Base-by-base conservation (phyloP, 2,797 vertebrate genomes). In the Typhlichthys eigenmanni region DNA sequence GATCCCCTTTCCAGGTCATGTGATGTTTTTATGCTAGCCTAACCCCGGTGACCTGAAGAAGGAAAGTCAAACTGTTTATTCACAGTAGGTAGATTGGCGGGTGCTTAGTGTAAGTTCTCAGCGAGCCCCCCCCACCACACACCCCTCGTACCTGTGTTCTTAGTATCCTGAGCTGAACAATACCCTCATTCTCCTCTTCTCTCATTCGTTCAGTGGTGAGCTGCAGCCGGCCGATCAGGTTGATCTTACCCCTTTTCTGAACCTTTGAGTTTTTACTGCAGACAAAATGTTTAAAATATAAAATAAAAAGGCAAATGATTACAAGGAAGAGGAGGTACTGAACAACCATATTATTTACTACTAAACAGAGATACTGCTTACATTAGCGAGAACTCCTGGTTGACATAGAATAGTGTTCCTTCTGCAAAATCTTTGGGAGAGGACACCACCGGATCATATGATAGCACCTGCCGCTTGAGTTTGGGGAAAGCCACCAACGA, bases 301-400 rank as follows among this genome's bases (percentile, higher is more conserved):
- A 0, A 7, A 66, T 0, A 55, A 53, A 55, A 49, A n/a, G 0
- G 68, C 12, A 38, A 38, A 6, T 38, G 2, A 38, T 38, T 38
- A 9, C 34, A 9, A 38, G 34, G 7, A 38, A 51, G 14, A 51
- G 5, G 48, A 51, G 50, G 50, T 6, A 51, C 17, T 56, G 34
- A 13, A n/a, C 32, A 1, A 43, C 46, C 5, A 46, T 17, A 0
- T 47, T 17, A 10, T 49, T 24, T 59, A 1, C 5, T 29, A 16
- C 13, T 1, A 24, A 38, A 6, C 55, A 2, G 45, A 9, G 34
- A 4, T 2, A 5, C 3, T 70, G 8, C 95, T 95, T 93, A 98
- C 97, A 98, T 98, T 87, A 98, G 94, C 69, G 97, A 98, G 91
- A 99, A 99, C 72, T 99, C 97, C 91, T 99, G 97, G 91, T 99